Evolutionary conservation across 2,797 vertebrate species (phyloP), one percentile per base, ranked within the genome.

Genomic region (Sebastiscus tertius): DNA sequence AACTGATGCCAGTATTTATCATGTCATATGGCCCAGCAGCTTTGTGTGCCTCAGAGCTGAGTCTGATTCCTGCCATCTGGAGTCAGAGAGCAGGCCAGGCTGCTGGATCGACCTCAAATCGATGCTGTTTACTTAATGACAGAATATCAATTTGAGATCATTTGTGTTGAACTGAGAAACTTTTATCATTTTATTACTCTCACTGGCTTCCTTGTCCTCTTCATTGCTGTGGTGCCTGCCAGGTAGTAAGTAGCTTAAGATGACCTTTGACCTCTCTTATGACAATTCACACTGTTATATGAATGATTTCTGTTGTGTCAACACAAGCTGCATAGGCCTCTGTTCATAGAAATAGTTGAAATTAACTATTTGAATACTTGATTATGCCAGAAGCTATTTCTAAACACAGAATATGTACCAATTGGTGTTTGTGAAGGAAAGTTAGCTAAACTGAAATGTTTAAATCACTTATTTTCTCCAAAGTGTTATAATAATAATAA

Each of bases 1-100:
- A 76, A 80, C 52, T 58, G 70, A 54, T 87, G 84, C 90, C 84
- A 90, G 80, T 62, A 81, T 83, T 80, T 65, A 85, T 92, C 81
- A 77, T 76, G 83, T 90, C 85, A 84, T 66, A 62, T 80, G 82
- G 81, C 34, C 36, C 70, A 77, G 79, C 67, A 88, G 80, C 49
- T 77, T 66, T 82, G 63, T 71, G 71, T 49, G 63, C 72, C 59
- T 82, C 67, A 75, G 76, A 74, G 54, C 72, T 10, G 77, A 86
- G 61, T 80, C 62, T 69, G 71, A 85, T 49, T 82, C 80, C 59
- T 75, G 74, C 83, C 82, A 87, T 87, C 84, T 82, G 80, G 79
- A 90, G 66, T 61, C 36, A 68, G 59, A 81, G 64, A 79, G 64
- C 55, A 65, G 52, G 26, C 67, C 81, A 83, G 31, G 60, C 72